These are phyloP conservation scores for Papio anubis DNA, from an alignment of 2,113 vertebrate genomes.

Conservation along the genomic window DNA sequence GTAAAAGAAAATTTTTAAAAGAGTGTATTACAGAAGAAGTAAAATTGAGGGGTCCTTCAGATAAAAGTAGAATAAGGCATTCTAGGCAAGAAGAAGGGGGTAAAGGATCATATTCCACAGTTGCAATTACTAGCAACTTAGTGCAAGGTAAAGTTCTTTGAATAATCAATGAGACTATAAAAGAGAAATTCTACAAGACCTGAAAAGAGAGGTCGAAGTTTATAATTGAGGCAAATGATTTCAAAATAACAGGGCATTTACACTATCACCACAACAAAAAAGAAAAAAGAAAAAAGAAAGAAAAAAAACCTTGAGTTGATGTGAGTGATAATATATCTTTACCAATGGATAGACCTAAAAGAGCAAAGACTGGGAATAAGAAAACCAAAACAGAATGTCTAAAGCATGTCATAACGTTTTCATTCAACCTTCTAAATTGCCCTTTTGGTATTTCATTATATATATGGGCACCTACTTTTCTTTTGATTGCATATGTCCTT, in stretches of 20 bases:
- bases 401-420: background rate
- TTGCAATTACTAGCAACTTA: background rate
- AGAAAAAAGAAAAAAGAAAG: background rate
- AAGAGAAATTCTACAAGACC: background rate
- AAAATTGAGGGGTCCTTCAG: background rate
- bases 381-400: constrained; percentile 12
- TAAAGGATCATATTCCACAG: background rate
- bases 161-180: constrained; percentile 12
- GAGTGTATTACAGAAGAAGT: background rate
- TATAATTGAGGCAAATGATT: background rate
- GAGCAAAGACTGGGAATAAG: background rate
- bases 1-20: background rate
- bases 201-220: background rate
- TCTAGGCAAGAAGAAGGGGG: background rate
- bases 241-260: background rate
- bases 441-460: background rate
- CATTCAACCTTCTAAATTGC: background rate
- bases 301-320: background rate
- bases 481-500: background rate
- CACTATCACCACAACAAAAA: background rate
- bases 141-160: background rate
- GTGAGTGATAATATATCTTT: background rate
- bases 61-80: background rate
- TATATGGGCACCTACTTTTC: background rate
- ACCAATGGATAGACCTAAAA: background rate